Evolutionary conservation across 2,888 invertebrate genomes (phyloP), one percentile per base, ranked within the genome.

Genomic region (Endotricha flammealis): DNA sequence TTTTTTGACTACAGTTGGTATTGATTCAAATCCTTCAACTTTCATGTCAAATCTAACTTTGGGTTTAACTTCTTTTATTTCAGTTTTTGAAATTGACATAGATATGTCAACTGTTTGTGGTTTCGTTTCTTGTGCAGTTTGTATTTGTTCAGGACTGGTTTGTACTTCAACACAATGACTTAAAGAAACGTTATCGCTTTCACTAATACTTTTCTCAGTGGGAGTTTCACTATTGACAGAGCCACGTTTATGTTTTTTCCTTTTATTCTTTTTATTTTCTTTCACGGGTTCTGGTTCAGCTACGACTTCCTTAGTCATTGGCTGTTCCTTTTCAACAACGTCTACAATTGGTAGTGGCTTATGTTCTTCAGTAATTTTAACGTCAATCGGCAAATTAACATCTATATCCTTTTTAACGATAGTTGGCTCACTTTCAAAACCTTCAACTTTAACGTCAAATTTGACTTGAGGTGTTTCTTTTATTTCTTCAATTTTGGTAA

Each of bases 161-260:
- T 76, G 74, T 41, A 88, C 53, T 46, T 83, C 76, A 2, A 86
- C 59, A 43, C 85, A 86, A 47, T 85, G 79, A 45, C 76, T 69
- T 4, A 86, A 49, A 13, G 85, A 83, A 25, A 85, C 82, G 57
- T 85, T 86, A 7, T 76, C 76, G 17, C 81, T 76, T 39, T 69
- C 74, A 7, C 55, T 49, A 22, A 82, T 41, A 48, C 79, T 83
- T 44, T 68, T 36, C 41, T 75, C 72, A 7, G 56, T 48, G 39
- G 67, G 66, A 14, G 60, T 42, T 4, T 71, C 71, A 51, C 67
- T 73, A 5, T 55, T 55, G 14, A 64, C 65, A 2, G 64, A 71
- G 25, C 70, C 69, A 28, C 76, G 76, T 71, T 89, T 90, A 64
- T 82, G 88, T 70, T 91, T 91, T 83, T 88, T 90, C 85, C 88